Evolutionary conservation across 2,888 invertebrate genomes (phyloP).

Genomic region (Ceratothoa steindachneri): DNA sequence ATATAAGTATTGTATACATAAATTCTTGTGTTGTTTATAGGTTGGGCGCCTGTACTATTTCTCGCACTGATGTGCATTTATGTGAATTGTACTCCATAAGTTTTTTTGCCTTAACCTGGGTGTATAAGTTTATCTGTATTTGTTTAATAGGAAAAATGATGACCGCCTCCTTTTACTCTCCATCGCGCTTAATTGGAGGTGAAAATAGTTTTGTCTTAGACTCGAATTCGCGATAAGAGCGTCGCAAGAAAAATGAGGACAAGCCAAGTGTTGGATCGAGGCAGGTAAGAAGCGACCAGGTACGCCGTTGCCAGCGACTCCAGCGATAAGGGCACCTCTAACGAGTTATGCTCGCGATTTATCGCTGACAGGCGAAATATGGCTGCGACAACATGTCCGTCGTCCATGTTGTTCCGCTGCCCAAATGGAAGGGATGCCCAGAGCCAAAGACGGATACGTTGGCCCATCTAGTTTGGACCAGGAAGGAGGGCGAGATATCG

Average conservation of each 20-base stretch:
- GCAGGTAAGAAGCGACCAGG: slow-evolving; percentile 13
- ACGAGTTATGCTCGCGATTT: slow-evolving; percentile 7
- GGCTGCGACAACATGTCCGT: not conserved
- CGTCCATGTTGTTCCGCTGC: not conserved
- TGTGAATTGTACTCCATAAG: too few relatives aligned
- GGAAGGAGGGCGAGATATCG: too few relatives aligned
- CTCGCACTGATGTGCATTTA: too few relatives aligned
- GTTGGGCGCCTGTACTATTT: too few relatives aligned
- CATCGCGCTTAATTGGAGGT: slow-evolving; percentile 4
- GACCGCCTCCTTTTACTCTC: not conserved
- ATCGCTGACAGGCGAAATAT: slow-evolving; percentile 9
- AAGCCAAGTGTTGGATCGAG: slow-evolving; percentile 10
- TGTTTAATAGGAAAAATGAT: slow-evolving; percentile 8
- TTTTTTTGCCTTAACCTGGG: too few relatives aligned
- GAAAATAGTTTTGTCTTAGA: slow-evolving; percentile 2
- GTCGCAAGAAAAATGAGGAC: not conserved
- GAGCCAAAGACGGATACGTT: not conserved
- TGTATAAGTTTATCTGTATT: not conserved
- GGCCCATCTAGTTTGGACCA: too few relatives aligned
- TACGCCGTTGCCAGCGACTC: not conserved
- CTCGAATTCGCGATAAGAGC: not conserved
- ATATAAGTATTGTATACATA: too few relatives aligned
- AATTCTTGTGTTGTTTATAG: too few relatives aligned
- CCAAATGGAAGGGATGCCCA: too few relatives aligned
- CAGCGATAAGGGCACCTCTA: slow-evolving; percentile 3